A percentile compares a stretch with the other conserved stretches of the same genome.
Evolutionary conservation across 2,113 vertebrate species (phyloP).

Genomic region (Psettodes erumei): DNA sequence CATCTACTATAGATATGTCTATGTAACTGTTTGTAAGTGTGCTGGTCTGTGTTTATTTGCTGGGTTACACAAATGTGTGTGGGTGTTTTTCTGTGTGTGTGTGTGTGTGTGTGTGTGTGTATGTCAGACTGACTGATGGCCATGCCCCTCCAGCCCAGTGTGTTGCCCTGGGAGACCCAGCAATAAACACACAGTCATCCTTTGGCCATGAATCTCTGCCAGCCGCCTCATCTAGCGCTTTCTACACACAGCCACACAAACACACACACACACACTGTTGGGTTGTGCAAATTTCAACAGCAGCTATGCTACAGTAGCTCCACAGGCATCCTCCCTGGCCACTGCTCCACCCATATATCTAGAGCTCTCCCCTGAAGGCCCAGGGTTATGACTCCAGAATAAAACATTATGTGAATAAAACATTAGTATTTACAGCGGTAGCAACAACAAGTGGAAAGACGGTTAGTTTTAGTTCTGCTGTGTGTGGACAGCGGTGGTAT

Average conservation of each 20-base stretch:
- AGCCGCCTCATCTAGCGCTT: slow-evolving; percentile 34
- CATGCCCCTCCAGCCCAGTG: slow-evolving; percentile 38
- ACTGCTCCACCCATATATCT: slow-evolving; percentile 29
- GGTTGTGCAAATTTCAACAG: slow-evolving; percentile 8
- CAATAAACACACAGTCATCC: slow-evolving; percentile 62
- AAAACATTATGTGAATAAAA: slow-evolving; percentile 35
- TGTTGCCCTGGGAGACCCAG: slow-evolving; percentile 54
- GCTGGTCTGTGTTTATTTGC: slow-evolving; percentile 22
- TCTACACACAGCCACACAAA: slow-evolving; percentile 37
- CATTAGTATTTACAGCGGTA: slow-evolving; percentile 12
- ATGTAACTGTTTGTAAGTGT: background rate
- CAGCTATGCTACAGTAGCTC: slow-evolving; percentile 23
- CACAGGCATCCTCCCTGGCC: slow-evolving; percentile 6
- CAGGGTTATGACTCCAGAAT: slow-evolving; percentile 30
- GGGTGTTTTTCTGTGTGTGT: slow-evolving; percentile 9
- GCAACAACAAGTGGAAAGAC: slow-evolving; percentile 8
- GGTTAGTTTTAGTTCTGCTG: background rate
- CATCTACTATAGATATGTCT: background rate
- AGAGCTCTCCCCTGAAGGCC: background rate
- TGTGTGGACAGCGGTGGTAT: background rate
- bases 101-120: slow-evolving; percentile 13
- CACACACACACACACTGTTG: slow-evolving; percentile 25
- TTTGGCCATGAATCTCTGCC: slow-evolving; percentile 64
- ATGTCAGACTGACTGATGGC: slow-evolving; percentile 61
- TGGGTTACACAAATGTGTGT: slow-evolving; percentile 20